Evolutionary conservation across 2,888 invertebrate genomes (phyloP), one percentile per base, ranked within the genome.

Genomic region (Hedychridium roseum): DNA sequence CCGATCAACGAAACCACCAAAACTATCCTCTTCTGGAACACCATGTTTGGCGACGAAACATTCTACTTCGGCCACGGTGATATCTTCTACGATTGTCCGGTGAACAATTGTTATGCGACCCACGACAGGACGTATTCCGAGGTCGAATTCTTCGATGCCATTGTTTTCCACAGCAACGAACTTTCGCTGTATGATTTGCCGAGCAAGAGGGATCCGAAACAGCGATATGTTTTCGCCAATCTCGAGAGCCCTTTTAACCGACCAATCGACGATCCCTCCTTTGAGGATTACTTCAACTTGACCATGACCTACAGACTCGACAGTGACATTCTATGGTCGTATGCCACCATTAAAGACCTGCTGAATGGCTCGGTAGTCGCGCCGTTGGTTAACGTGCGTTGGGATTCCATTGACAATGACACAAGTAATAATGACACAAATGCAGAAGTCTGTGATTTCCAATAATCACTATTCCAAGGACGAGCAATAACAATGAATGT

Each of bases 231-330:
- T 1, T 84, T 81, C 54, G 79, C 80, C 1, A 69, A 80, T 26
- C 71, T 82, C 64, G 85, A 85, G 58, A 77, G 81, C 11, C 80
- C 81, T 9, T 53, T 47, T 1, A 68, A 76, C 45, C 53, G 68
- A 1, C 57, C 60, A 4, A 49, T 72, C 1, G 21, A 44, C 2
- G 35, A 57, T 17, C n/a, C 43, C 1, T 50, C 51, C 5, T 50
- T 59, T 34, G 60, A 70, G 4, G 57, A 74, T 21, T 83, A 85
- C 46, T 87, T 82, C 57, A 85, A 86, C 61, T 68, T 81, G 50
- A 85, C 85, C 1, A 84, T 85, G 82, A 83, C 82, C 0, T 84
- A 85, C 64, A 78, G 83, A 48, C 55, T 81, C 47, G 82, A 81
- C 56, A 84, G 84, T 44, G 83, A 84, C 57, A 66, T 83, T 11